phyloP scores from a whole-genome alignment of 1,140 invertebrate genomes.

The Kradibia gibbosae region DNA sequence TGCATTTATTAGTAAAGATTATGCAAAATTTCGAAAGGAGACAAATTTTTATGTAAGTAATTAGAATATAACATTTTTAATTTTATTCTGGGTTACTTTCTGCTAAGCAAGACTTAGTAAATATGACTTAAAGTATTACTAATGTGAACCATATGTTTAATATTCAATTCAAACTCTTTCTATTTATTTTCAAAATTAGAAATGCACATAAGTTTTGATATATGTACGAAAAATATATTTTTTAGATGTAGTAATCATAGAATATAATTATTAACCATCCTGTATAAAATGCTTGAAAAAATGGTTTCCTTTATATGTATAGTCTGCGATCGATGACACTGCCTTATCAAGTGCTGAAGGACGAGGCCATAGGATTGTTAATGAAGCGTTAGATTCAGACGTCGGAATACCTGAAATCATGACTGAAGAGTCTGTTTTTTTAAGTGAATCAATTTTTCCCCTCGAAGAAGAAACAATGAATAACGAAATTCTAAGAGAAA shows the following conservation, averaged over 20 bases:
- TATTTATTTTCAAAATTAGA: no score
- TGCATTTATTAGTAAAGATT: constrained; percentile 75
- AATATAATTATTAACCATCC: no score
- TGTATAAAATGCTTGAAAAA: no score
- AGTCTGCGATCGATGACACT: constrained; percentile 55
- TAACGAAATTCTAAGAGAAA: constrained; percentile 67
- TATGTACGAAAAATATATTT: no score
- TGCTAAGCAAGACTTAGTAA: no score
- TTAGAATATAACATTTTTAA: neutral
- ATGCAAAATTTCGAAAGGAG: constrained; percentile 74
- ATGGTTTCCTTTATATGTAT: neutral
- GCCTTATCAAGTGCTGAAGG: constrained; percentile 60
- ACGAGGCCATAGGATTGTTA: constrained; percentile 64
- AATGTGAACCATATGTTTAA: no score
- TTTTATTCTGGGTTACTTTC: no score
- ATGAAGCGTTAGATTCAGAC: constrained; percentile 52
- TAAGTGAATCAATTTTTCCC: constrained; percentile 58
- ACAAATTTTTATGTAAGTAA: constrained; percentile 66
- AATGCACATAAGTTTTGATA: no score
- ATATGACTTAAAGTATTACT: no score
- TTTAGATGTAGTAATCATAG: no score
- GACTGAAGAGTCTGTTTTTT: constrained; percentile 40
- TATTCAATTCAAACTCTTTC: no score
- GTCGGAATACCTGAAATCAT: neutral
- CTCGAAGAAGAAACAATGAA: constrained; percentile 66